These are phyloP conservation scores for Zosterops lateralis DNA, from an alignment of 2,113 vertebrate genomes.

Conservation along the genomic window DNA sequence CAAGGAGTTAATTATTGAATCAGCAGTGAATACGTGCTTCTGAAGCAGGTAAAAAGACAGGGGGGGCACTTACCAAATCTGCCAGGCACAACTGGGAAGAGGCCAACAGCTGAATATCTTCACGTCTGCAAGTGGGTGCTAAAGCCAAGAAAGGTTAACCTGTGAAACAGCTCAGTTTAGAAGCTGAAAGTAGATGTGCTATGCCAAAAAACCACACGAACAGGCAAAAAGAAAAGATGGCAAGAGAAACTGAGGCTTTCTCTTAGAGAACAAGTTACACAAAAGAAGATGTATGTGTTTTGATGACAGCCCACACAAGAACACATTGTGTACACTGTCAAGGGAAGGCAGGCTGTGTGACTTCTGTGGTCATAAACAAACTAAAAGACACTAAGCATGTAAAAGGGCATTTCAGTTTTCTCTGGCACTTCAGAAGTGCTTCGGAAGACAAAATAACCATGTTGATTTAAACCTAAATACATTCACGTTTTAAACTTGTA, in stretches of 20 bases:
- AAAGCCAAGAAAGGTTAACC: not conserved
- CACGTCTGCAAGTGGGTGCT: not conserved
- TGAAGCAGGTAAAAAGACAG: not conserved
- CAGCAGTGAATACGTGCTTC: not conserved
- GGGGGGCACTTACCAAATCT: not conserved
- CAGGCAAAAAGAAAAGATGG: not conserved
- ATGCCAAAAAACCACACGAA: not conserved
- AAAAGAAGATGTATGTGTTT: not conserved
- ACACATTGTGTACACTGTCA: not conserved
- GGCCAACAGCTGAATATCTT: not conserved
- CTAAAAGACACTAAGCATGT: not conserved
- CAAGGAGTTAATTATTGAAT: slow-evolving; percentile 63
- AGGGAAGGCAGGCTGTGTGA: not conserved
- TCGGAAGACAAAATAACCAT: not conserved
- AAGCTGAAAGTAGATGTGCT: not conserved
- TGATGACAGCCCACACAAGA: not conserved
- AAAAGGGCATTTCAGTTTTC: not conserved
- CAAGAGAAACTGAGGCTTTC: not conserved
- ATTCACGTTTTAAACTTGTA: not conserved
- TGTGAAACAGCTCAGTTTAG: not conserved
- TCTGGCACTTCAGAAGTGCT: not conserved
- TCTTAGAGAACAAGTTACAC: not conserved
- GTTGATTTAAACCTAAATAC: not conserved
- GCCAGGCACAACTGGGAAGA: not conserved
- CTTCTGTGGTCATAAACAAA: not conserved